Evolutionary conservation across 2,888 invertebrate genomes (phyloP), one percentile per base, ranked within the genome.

Genomic region (Ennomos erosarius): DNA sequence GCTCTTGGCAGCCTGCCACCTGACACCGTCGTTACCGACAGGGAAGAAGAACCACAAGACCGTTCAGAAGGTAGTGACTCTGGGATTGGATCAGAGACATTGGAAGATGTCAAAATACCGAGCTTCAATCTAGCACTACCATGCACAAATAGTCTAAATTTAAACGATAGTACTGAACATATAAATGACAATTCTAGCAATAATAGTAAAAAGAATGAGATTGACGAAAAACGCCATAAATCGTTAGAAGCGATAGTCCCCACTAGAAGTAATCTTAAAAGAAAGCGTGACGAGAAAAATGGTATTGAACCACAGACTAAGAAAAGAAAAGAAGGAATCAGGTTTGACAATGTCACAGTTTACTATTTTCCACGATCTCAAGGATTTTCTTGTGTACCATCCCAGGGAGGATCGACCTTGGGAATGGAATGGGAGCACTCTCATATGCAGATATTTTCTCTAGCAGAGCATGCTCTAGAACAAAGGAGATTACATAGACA

Each of bases 291-390:
- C 26, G 76, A 82, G 80, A 81, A 88, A 74, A 79, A 85, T 55
- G 87, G 85, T 48, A 88, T 89, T 43, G 92, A 90, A 68, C 87
- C 92, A 6, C 85, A 88, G 16, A 72, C 83, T 62, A 93, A 95
- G 77, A 96, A 95, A 80, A 94, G 94, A 78, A 97, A 97, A 87
- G 95, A 96, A 72, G 95, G 95, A 43, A 98, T 99, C 64, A 95
- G 96, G 68, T 99, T 99, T 84, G 96, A 98, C 73, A 96, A 95
- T 68, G 99, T 99, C 0, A 98, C 98, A 13, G 98, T 99, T 9
- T 99, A 95, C 87, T 99, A 99, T 89, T 99, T 99, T 89, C 97
- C 98, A 1, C 93, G 99, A 77, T 95, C 97, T 54, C 98, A 98
- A 92, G 98, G 98, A 13, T 97, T 98, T 87, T 96, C 97, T 38